Percentiles rank a stretch among this genome's conserved stretches.
phyloP scores from a whole-genome alignment of 2,113 vertebrate genomes.

The Chloroceryle aenea region DNA sequence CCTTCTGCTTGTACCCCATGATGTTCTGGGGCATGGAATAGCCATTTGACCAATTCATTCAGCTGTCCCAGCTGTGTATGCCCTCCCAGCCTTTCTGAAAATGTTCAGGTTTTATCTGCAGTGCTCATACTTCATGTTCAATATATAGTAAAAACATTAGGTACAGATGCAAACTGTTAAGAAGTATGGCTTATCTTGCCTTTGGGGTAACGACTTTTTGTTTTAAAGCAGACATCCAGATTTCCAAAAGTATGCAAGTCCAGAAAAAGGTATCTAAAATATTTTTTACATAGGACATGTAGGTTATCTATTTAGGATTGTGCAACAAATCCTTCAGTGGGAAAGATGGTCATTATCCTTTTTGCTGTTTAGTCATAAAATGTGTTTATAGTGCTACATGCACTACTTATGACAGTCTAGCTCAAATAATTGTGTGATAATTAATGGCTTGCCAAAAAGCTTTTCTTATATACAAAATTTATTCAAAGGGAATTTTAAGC shows the following conservation, averaged over 20 bases:
- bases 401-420: constrained; percentile 31
- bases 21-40: neutral
- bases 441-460: constrained; percentile 65
- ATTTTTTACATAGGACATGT: neutral
- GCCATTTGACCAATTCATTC: fast-evolving
- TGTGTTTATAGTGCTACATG: neutral
- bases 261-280: neutral
- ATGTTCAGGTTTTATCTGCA: neutral
- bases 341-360: neutral
- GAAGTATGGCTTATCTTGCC: neutral
- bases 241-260: neutral
- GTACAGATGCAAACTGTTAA: neutral
- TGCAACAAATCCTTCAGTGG: neutral
- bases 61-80: neutral
- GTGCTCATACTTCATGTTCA: neutral
- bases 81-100: neutral
- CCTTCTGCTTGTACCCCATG: neutral
- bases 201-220: neutral
- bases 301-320: neutral
- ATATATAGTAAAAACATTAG: neutral
- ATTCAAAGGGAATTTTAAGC: constrained; percentile 68
- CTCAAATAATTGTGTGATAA: constrained; percentile 64
- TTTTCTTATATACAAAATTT: constrained; percentile 19
- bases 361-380: constrained; percentile 21
- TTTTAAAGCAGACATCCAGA: neutral